Base-by-base conservation (phyloP, 2,113 vertebrate genomes). In the Raja brachyura region DNA sequence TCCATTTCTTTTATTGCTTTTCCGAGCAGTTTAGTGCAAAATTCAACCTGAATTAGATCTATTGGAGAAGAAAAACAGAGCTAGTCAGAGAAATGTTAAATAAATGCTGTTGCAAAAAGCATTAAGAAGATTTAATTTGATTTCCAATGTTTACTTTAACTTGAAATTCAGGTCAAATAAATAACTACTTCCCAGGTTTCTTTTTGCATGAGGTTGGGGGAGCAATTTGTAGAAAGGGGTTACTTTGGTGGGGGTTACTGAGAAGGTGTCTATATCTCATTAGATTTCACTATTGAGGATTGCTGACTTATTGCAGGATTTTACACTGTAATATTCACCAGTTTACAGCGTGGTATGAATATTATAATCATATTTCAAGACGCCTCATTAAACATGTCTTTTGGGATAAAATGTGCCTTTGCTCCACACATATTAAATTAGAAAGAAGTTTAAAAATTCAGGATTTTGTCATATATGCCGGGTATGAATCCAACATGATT, bases 321-420 rank as follows among this genome's bases (percentile, higher is more conserved):
- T 48, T 73, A 68, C 66, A 70, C 33, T 70, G 88, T 73, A 92
- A 92, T 92, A 92, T 92, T 92, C 88, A 92, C 88, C 83, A 73
- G 88, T 73, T 92, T 92, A 73, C 88, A 92, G 66, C 66, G 10
- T 92, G 66, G 88, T 92, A 92, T 92, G 88, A 92, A 92, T 73
- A 92, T 92, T 92, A 92, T 92, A 92, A 92, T 92, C 88, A 92
- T 92, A 92, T 92, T 92, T 92, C 88, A 92, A 92, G 88, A 70
- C 22, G 68, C 88, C 61, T 92, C 88, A 92, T 92, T 73, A 92
- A 92, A 92, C 88, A 73, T 48, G 88, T 92, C 88, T 92, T 92
- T 92, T 92, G 88, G 88, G 88, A 92, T 70, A 92, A 92, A 92
- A 73, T 73, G 66, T 92, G 88, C 88, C 88, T 73, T 70, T 73